Conservation (phyloP, 2,113 vertebrate species). For the Stegastes partitus region DNA sequence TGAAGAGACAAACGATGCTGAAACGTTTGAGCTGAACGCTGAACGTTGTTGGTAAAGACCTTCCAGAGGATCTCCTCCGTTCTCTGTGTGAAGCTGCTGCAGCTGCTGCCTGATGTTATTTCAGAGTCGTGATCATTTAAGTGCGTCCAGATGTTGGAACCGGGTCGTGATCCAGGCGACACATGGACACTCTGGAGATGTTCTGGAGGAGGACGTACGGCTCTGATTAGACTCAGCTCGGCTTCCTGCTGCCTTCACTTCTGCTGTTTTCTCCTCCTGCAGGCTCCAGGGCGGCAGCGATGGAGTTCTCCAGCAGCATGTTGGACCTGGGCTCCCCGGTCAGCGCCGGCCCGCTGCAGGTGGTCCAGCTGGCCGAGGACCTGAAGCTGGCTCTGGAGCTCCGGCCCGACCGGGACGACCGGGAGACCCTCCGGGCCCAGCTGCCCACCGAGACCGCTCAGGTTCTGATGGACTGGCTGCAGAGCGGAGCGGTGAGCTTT, state of each 20-base stretch:
- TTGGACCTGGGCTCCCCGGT: slow-evolving; percentile 87
- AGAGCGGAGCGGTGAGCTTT: slow-evolving; percentile 87
- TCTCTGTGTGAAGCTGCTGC: slow-evolving; percentile 8
- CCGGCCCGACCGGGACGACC: slow-evolving; percentile 85
- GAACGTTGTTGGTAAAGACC: too few relatives aligned
- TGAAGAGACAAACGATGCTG: too few relatives aligned
- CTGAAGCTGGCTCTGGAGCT: slow-evolving; percentile 92
- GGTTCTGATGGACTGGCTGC: slow-evolving; percentile 90
- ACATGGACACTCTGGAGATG: slow-evolving; percentile 63
- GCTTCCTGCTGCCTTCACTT: too few relatives aligned
- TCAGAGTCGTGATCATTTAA: slow-evolving; percentile 15
- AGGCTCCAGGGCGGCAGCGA: slow-evolving; percentile 90
- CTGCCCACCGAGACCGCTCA: slow-evolving; percentile 87
- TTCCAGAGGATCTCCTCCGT: too few relatives aligned
- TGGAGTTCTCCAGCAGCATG: slow-evolving; percentile 86
- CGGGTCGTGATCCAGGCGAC: slow-evolving; percentile 68
- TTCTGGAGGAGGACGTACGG: background rate
- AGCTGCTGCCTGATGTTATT: slow-evolving; percentile 30
- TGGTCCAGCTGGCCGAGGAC: slow-evolving; percentile 93
- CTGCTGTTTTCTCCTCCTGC: background rate
- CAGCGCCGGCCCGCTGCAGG: slow-evolving; percentile 87
- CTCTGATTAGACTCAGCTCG: too few relatives aligned
- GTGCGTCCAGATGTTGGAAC: slow-evolving; percentile 62
- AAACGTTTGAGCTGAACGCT: too few relatives aligned
- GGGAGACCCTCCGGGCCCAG: slow-evolving; percentile 87